Base-by-base conservation (phyloP, 2,797 vertebrate genomes). In the Hydrolagus colliei region DNA sequence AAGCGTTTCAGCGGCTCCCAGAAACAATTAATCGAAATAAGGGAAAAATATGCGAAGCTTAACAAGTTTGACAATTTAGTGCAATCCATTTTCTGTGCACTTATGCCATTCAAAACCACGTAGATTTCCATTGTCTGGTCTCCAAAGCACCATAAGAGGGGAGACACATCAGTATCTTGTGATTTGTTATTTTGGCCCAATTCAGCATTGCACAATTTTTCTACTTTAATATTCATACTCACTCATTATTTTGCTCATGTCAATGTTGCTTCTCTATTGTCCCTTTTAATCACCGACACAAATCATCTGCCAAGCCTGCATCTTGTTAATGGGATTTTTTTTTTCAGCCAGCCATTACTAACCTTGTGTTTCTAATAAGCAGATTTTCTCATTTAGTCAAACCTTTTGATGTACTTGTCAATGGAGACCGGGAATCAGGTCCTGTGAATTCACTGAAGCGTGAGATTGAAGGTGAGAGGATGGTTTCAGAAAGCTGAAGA, bases 21-120 rank as follows among this genome's bases (percentile, higher is more conserved):
- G 78, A 80, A 80, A 65, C 62, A 32, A 65, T 65, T 80, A 63
- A 13, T 32, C 65, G n/a, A 80, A 32, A 27, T 27, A 65, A 80
- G 62, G 22, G 61, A 63, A n/a, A 65, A 65, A 27, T 65, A 52
- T 52, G 41, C 41, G 41, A 1, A 52, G 41, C 41, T 52, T 52
- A 52, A 52, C 41, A 52, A 52, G 41, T 52, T 52, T 52, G 22
- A 27, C 61, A 80, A 16, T 13, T 80, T 32, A 80, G 14, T 12
- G 27, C 62, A 80, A 65, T 65, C 14, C 62, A 80, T 65, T 80
- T 79, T 80, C 78, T 22, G 32, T 2, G 22, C 52, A 63, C 2
- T 59, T 79, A 10, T 20, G 27, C 14, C 14, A 63, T 13, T 63
- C 1, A 27, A n/a, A 27, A 79, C 22, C 5, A 11, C 27, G 59